Evolutionary conservation across 2,888 invertebrate species (phyloP).

Genomic region (Caenorhabditis parvicauda): DNA sequence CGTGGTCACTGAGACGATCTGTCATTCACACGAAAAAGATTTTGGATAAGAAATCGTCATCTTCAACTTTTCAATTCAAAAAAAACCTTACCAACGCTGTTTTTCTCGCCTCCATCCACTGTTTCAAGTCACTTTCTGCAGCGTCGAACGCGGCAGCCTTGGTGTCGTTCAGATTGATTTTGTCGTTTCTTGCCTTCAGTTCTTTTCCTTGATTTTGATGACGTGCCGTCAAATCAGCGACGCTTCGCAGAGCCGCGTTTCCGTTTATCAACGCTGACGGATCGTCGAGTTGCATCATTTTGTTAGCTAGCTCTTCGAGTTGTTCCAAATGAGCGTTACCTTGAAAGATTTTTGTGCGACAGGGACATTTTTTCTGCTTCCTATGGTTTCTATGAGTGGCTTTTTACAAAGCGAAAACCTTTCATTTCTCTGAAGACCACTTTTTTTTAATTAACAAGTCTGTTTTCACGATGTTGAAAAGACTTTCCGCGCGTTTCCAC

Average conservation of each 20-base stretch:
- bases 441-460: no score
- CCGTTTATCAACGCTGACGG: conserved; percentile 7
- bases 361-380: no score
- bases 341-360: background rate
- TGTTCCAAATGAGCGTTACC: conserved; percentile 20
- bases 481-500: no score
- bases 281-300: conserved; percentile 9
- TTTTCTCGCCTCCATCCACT: conserved; percentile 40
- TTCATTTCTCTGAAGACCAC: no score
- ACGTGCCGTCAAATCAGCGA: conserved; percentile 14
- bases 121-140: conserved; percentile 33
- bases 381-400: no score
- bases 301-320: conserved; percentile 15
- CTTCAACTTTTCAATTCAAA: background rate
- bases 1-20: no score
- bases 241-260: conserved; percentile 12
- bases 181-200: conserved; percentile 20
- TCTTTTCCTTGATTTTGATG: conserved; percentile 20
- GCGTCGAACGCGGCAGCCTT: conserved; percentile 40
- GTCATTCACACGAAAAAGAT: no score
- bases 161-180: conserved; percentile 36
- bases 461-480: no score
- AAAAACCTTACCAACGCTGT: conserved; percentile 7
- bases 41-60: no score
- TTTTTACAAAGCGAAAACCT: no score